Percentiles rank a stretch among this genome's conserved stretches.
phyloP scores from a whole-genome alignment of 2,113 vertebrate species.

The Leucoraja erinaceus region DNA sequence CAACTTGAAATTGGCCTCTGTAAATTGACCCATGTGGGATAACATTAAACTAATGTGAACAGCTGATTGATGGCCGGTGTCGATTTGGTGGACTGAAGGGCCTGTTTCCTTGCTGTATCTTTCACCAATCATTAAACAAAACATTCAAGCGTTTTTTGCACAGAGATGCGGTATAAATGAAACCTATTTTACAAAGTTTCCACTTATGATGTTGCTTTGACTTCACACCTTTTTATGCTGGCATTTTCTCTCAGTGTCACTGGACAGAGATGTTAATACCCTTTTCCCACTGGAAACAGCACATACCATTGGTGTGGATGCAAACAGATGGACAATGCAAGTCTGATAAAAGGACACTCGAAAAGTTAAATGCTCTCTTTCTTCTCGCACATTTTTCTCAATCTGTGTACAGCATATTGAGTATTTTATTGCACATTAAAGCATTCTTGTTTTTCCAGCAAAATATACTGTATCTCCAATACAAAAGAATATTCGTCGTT shows the following conservation, averaged over 20 bases:
- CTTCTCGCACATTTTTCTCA: too few relatives aligned
- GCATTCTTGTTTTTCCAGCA: not conserved
- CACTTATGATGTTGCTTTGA: not conserved
- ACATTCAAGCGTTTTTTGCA: not conserved
- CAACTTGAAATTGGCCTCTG: not conserved
- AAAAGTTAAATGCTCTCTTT: too few relatives aligned
- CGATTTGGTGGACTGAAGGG: too few relatives aligned
- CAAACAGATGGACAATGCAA: too few relatives aligned
- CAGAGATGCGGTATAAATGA: not conserved
- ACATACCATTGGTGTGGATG: not conserved
- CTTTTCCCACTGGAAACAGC: not conserved
- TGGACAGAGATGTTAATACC: not conserved
- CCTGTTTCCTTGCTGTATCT: too few relatives aligned
- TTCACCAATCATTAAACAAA: too few relatives aligned
- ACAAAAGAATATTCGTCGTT: not conserved
- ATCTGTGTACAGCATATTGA: too few relatives aligned
- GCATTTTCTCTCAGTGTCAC: not conserved
- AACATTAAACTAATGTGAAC: too few relatives aligned
- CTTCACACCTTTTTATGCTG: not conserved
- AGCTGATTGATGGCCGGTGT: too few relatives aligned
- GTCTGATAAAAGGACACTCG: too few relatives aligned
- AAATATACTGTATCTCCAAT: not conserved
- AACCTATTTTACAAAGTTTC: not conserved
- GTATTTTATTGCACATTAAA: not conserved
- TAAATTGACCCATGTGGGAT: too few relatives aligned